These are phyloP conservation scores for Urocynchramus pylzowi DNA, from an alignment of 2,113 vertebrate species.

Conservation along the genomic window DNA sequence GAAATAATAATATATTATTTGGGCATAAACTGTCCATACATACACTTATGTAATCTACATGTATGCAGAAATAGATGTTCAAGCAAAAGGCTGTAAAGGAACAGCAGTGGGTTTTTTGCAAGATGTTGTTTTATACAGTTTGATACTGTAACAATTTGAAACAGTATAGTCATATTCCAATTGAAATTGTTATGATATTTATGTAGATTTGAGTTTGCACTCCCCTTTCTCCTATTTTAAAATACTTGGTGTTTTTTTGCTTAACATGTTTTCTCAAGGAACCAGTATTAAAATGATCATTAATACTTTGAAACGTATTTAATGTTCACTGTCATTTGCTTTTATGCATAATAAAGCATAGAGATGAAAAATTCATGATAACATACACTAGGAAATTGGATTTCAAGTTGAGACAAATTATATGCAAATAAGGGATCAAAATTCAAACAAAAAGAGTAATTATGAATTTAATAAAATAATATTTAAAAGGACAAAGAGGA, in stretches of 20 bases:
- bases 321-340: background rate
- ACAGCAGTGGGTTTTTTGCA: background rate
- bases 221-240: background rate
- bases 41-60: background rate
- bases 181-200: background rate
- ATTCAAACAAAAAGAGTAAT: background rate
- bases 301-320: background rate
- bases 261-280: background rate
- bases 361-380: background rate
- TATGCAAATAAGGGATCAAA: constrained; percentile 22
- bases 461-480: background rate
- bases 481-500: background rate
- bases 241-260: background rate
- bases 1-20: background rate
- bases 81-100: background rate
- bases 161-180: background rate
- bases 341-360: background rate
- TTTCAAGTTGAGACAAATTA: background rate
- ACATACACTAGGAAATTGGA: background rate
- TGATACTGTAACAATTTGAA: background rate
- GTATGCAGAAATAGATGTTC: background rate
- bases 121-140: background rate
- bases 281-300: background rate
- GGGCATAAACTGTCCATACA: background rate
- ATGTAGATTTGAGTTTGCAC: background rate